Percentiles rank a stretch among this genome's conserved stretches.
phyloP scores from a whole-genome alignment of 2,797 vertebrate species.

The Buceros bicornis region DNA sequence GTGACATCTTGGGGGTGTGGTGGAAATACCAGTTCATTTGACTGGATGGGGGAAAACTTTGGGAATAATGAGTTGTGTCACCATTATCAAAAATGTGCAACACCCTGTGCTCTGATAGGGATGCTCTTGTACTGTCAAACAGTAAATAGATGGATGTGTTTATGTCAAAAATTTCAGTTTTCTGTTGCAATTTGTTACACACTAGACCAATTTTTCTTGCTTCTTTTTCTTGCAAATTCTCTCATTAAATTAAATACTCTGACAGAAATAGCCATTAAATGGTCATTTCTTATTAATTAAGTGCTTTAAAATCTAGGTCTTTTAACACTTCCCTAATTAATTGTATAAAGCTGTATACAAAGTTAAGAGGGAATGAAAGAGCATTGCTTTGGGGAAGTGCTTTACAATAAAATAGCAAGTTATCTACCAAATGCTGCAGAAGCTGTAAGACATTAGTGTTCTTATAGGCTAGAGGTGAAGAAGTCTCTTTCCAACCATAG shows the following conservation, averaged over 20 bases:
- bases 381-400: slow-evolving; percentile 42
- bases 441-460: not conserved
- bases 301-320: slow-evolving; percentile 78
- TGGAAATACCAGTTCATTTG: not conserved
- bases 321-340: slow-evolving; percentile 79
- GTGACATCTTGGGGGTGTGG: not conserved
- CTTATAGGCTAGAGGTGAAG: not conserved
- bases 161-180: slow-evolving; percentile 9
- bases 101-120: not conserved
- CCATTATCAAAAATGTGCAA: not conserved
- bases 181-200: slow-evolving; percentile 66
- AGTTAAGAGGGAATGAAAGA: slow-evolving; percentile 73
- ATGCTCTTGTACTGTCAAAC: not conserved
- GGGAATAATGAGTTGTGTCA: not conserved
- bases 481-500: not conserved
- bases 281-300: slow-evolving; percentile 82
- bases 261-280: slow-evolving; percentile 76
- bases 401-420: slow-evolving; percentile 37
- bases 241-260: slow-evolving; percentile 79
- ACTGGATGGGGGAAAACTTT: not conserved
- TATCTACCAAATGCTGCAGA: not conserved
- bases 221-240: slow-evolving; percentile 77
- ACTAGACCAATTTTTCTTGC: slow-evolving; percentile 74
- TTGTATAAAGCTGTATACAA: slow-evolving; percentile 78
- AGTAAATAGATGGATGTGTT: slow-evolving; percentile 42